Evolutionary conservation across 2,888 invertebrate species (phyloP).

Genomic region (Pilophorus perplexus): DNA sequence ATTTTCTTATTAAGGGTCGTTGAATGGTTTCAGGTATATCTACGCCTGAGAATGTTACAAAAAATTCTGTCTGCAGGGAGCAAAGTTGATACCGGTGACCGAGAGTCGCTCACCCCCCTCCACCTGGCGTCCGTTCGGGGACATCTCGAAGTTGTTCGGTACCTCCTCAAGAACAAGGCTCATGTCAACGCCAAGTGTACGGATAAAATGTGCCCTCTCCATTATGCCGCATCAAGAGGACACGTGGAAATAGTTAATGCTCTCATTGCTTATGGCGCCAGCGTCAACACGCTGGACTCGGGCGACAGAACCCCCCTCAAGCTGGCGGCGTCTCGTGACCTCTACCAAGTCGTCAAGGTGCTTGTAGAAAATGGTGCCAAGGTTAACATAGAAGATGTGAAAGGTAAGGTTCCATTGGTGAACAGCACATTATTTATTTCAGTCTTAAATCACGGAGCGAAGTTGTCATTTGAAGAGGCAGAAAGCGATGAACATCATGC

Average conservation of each 20-base stretch:
- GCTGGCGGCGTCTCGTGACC: slow-evolving; percentile 84
- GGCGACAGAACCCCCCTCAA: slow-evolving; percentile 59
- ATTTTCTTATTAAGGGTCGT: slow-evolving; percentile 39
- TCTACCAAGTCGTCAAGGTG: slow-evolving; percentile 72
- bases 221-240: slow-evolving; percentile 53
- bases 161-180: slow-evolving; percentile 51
- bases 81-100: slow-evolving; percentile 64
- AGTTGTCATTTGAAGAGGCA: no score
- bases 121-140: slow-evolving; percentile 65
- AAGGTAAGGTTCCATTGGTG: no score
- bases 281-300: slow-evolving; percentile 98
- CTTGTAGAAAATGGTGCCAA: slow-evolving; percentile 52
- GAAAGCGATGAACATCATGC: no score
- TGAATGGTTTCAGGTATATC: background rate
- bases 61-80: slow-evolving; percentile 54
- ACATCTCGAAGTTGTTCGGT: slow-evolving; percentile 58
- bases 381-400: slow-evolving; percentile 61
- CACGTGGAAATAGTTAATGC: slow-evolving; percentile 50
- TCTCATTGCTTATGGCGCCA: slow-evolving; percentile 74
- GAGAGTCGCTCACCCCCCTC: slow-evolving; percentile 65
- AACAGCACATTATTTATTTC: no score
- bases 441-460: no score
- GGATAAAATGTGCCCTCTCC: slow-evolving; percentile 54
- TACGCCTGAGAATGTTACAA: background rate
- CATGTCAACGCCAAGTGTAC: slow-evolving; percentile 53